Evolutionary conservation across 2,888 invertebrate species (phyloP).

Genomic region (Chouioia cunea): DNA sequence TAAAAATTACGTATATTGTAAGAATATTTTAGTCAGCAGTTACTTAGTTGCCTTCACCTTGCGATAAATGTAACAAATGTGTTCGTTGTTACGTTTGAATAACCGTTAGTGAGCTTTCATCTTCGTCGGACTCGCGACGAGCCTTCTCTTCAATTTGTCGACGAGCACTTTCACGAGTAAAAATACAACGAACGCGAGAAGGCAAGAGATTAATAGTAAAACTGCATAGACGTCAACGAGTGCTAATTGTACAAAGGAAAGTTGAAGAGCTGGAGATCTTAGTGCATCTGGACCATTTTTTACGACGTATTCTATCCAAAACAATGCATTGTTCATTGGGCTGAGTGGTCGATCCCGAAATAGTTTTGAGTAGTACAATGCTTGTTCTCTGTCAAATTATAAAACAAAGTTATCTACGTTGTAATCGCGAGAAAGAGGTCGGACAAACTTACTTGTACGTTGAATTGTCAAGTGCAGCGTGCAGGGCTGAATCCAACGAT

Average conservation of each 20-base stretch:
- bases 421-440: not conserved
- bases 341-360: conserved; percentile 59
- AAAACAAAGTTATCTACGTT: not conserved
- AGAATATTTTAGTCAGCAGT: conserved; percentile 15
- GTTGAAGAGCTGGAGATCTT: conserved; percentile 56
- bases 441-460: conserved; percentile 34
- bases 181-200: not conserved
- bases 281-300: conserved; percentile 49
- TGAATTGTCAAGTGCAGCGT: conserved; percentile 29
- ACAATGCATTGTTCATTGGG: conserved; percentile 54
- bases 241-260: conserved; percentile 57
- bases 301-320: conserved; percentile 54
- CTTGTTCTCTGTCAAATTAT: conserved; percentile 48
- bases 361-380: conserved; percentile 41
- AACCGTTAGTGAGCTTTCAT: too few relatives aligned
- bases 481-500: conserved; percentile 51
- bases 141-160: not conserved
- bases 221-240: conserved; percentile 57
- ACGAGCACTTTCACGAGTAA: not conserved
- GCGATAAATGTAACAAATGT: too few relatives aligned
- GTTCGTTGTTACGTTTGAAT: too few relatives aligned
- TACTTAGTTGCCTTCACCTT: too few relatives aligned
- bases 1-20: conserved; percentile 43
- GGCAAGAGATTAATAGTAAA: conserved; percentile 36
- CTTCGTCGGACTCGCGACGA: too few relatives aligned